Conservation (phyloP, 2,888 invertebrate genomes). For the Hypselothyrea guttata region DNA sequence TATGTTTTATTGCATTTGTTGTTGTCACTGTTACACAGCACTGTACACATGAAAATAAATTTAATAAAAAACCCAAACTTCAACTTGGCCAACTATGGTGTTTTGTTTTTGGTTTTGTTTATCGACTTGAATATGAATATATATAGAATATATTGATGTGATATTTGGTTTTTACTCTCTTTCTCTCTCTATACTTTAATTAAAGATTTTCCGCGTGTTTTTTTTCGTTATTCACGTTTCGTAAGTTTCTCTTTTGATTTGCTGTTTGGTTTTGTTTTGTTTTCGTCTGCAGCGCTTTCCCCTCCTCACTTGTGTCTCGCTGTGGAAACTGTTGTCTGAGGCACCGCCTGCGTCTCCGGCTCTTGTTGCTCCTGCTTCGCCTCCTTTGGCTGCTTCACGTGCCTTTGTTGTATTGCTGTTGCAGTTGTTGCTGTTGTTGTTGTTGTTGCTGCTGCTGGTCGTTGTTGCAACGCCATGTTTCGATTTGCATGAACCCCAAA, state of each 20-base stretch:
- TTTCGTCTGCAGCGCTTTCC: not conserved
- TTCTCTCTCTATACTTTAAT: slow-evolving; percentile 5
- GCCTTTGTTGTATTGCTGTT: slow-evolving; percentile 26
- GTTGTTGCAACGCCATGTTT: slow-evolving; percentile 53
- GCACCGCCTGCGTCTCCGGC: not conserved
- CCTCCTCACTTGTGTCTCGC: slow-evolving; percentile 38
- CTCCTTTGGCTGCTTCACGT: slow-evolving; percentile 37
- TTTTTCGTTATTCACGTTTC: slow-evolving; percentile 48
- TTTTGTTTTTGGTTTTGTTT: slow-evolving; percentile 5
- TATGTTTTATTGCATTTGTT: slow-evolving; percentile 8
- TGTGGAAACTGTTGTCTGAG: slow-evolving; percentile 39
- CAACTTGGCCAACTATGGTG: not conserved
- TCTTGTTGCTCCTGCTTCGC: slow-evolving; percentile 16
- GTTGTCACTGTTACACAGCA: slow-evolving; percentile 14
- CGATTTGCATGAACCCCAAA: slow-evolving; percentile 42
- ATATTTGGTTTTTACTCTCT: slow-evolving; percentile 10
- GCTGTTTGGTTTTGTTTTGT: slow-evolving; percentile 9
- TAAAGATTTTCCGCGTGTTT: slow-evolving; percentile 2
- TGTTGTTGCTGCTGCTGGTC: slow-evolving; percentile 17
- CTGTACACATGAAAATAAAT: slow-evolving; percentile 46
- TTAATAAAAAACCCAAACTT: slow-evolving; percentile 26
- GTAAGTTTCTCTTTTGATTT: slow-evolving; percentile 42
- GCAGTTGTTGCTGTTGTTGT: slow-evolving; percentile 12
- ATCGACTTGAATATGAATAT: not conserved
- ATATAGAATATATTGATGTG: slow-evolving; percentile 1